Conservation (phyloP, 2,113 vertebrate genomes). For the Cyanistes caeruleus region DNA sequence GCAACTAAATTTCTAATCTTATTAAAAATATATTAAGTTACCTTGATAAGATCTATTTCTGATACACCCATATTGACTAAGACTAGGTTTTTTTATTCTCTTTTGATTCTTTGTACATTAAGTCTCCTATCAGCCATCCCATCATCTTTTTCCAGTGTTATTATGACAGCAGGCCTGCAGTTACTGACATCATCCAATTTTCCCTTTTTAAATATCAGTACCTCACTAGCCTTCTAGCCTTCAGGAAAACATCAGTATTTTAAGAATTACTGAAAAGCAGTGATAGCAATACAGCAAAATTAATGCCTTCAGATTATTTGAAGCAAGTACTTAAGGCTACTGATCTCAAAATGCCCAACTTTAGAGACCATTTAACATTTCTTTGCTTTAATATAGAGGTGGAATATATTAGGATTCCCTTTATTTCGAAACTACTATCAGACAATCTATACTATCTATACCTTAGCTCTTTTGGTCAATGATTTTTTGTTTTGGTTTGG, state of each 20-base stretch:
- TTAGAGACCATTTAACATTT: neutral
- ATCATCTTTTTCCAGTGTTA: slow-evolving; percentile 9
- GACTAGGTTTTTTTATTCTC: neutral
- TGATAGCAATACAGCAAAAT: neutral
- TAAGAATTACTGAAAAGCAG: neutral
- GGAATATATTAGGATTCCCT: neutral
- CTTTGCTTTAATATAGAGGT: neutral
- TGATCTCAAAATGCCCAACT: neutral
- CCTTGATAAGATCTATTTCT: slow-evolving; percentile 52
- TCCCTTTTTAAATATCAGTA: neutral
- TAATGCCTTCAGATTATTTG: neutral
- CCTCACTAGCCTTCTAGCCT: neutral
- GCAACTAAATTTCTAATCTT: slow-evolving; percentile 43
- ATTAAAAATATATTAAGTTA: slow-evolving; percentile 65
- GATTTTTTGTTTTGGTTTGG: neutral
- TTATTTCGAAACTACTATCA: neutral
- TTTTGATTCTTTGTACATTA: slow-evolving; percentile 24
- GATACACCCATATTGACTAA: slow-evolving; percentile 22
- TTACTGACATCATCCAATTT: neutral
- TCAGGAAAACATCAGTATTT: neutral
- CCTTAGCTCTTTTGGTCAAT: neutral
- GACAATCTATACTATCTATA: neutral
- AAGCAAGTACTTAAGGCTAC: neutral
- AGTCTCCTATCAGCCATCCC: slow-evolving; percentile 8
- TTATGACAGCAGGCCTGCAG: neutral